Conservation (phyloP, 2,113 vertebrate genomes). For the Oenanthe melanoleuca region DNA sequence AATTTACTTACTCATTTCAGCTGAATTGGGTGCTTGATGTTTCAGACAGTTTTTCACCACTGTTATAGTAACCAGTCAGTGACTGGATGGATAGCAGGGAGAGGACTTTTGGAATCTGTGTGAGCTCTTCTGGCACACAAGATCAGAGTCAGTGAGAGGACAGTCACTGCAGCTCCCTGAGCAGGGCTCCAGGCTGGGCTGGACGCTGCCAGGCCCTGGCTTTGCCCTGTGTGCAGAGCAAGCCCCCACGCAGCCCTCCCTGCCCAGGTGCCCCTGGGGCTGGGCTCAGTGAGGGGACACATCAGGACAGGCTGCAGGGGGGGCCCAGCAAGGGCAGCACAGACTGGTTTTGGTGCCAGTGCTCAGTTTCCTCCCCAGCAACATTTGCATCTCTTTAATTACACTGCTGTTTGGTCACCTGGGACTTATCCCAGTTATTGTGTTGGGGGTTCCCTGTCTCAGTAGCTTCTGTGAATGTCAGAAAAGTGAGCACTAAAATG, state of each 20-base stretch:
- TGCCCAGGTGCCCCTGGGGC: not conserved
- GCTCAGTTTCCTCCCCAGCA: not conserved
- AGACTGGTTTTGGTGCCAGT: rapidly evolving
- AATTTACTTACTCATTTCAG: not conserved
- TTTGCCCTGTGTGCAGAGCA: too few relatives aligned
- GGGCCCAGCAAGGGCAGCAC: not conserved
- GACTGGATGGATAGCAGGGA: not conserved
- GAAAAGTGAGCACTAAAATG: not conserved
- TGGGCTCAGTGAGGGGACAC: not conserved
- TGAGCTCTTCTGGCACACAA: rapidly evolving
- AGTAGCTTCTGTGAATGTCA: not conserved
- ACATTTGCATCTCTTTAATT: not conserved
- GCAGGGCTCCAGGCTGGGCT: not conserved
- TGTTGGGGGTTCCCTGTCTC: not conserved
- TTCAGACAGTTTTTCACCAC: not conserved
- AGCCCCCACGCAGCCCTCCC: rapidly evolving
- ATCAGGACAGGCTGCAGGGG: not conserved
- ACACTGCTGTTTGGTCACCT: not conserved
- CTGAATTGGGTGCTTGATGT: not conserved
- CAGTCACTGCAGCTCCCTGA: rapidly evolving
- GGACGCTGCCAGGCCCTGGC: not conserved
- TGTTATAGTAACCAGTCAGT: not conserved
- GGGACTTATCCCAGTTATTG: not conserved
- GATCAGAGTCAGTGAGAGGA: rapidly evolving
- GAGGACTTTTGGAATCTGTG: not conserved